phyloP scores from a whole-genome alignment of 2,113 vertebrate genomes.

The Austrofundulus limnaeus region DNA sequence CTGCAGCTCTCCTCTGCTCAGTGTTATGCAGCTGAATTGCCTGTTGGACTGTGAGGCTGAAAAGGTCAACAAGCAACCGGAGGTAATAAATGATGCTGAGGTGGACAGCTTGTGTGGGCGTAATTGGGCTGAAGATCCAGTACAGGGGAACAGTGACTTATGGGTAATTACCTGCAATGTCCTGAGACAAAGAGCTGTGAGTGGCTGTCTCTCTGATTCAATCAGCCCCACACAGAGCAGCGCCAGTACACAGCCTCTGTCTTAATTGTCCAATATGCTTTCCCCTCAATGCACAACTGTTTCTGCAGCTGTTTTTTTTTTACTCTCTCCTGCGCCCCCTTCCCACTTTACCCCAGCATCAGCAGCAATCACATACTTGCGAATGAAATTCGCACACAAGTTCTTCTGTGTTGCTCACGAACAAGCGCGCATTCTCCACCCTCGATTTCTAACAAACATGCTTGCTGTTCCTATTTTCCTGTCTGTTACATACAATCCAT shows the following conservation, averaged over 20 bases:
- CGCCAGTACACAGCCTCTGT: slow-evolving; percentile 68
- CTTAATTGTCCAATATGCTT: slow-evolving; percentile 82
- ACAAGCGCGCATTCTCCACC: slow-evolving; percentile 28
- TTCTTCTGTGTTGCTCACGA: slow-evolving; percentile 42
- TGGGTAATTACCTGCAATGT: slow-evolving; percentile 83
- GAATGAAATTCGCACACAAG: slow-evolving; percentile 47
- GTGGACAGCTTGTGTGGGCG: slow-evolving; percentile 65
- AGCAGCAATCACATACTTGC: slow-evolving; percentile 25
- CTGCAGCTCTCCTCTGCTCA: slow-evolving; percentile 9
- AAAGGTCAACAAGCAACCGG: slow-evolving; percentile 80
- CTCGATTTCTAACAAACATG: slow-evolving; percentile 2
- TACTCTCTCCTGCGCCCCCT: no score
- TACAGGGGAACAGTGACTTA: slow-evolving; percentile 74
- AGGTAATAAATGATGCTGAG: slow-evolving; percentile 70
- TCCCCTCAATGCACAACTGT: slow-evolving; percentile 55
- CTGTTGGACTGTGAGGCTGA: slow-evolving; percentile 48
- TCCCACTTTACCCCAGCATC: slow-evolving; percentile 32
- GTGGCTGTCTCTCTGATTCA: slow-evolving; percentile 74
- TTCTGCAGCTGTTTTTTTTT: slow-evolving; percentile 53
- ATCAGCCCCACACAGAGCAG: slow-evolving; percentile 78
- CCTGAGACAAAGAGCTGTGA: slow-evolving; percentile 76
- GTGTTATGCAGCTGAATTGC: slow-evolving; percentile 52
- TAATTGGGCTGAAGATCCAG: slow-evolving; percentile 79
- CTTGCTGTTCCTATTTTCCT: background rate
- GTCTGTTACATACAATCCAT: background rate